Evolutionary conservation across 1,140 invertebrate genomes (phyloP).

Genomic region (Caenorhabditis briggsae): DNA sequence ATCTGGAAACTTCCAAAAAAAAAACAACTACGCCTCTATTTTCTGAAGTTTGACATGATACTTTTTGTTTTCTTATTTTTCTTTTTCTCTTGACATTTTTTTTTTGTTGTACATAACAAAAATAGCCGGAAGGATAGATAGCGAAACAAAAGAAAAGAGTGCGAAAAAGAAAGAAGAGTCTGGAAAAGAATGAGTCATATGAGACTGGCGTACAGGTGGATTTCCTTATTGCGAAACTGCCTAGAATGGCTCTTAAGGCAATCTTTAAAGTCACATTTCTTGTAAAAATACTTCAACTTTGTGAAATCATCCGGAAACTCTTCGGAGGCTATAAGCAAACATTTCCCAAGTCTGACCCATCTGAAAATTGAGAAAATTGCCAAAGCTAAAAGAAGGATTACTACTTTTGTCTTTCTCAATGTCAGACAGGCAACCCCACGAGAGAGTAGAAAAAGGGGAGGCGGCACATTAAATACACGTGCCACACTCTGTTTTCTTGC

Average conservation of each 20-base stretch:
- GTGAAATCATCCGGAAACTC: neutral
- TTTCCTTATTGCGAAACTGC: neutral
- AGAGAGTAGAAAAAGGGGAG: slow-evolving; percentile 1
- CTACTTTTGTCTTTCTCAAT: slow-evolving; percentile 24
- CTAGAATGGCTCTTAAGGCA: neutral
- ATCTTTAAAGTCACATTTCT: neutral
- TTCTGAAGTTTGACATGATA: neutral
- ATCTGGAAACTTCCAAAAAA: neutral
- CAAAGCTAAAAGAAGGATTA: neutral
- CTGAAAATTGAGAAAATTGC: neutral
- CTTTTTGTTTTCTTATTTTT: neutral
- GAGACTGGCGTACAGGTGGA: too few relatives aligned
- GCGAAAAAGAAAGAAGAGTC: neutral
- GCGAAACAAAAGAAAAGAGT: neutral
- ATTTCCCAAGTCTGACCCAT: too few relatives aligned
- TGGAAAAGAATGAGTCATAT: neutral
- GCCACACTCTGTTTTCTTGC: neutral
- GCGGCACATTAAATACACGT: slow-evolving; percentile 48
- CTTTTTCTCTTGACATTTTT: neutral
- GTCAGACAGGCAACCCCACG: slow-evolving; percentile 33
- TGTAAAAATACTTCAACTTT: neutral
- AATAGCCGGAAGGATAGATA: neutral
- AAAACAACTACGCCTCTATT: neutral
- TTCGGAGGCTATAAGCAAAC: too few relatives aligned
- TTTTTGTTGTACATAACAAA: neutral